Evolutionary conservation across 2,113 vertebrate species (phyloP), one percentile per base, ranked within the genome.

Genomic region (sheep (Ovis aries)): DNA sequence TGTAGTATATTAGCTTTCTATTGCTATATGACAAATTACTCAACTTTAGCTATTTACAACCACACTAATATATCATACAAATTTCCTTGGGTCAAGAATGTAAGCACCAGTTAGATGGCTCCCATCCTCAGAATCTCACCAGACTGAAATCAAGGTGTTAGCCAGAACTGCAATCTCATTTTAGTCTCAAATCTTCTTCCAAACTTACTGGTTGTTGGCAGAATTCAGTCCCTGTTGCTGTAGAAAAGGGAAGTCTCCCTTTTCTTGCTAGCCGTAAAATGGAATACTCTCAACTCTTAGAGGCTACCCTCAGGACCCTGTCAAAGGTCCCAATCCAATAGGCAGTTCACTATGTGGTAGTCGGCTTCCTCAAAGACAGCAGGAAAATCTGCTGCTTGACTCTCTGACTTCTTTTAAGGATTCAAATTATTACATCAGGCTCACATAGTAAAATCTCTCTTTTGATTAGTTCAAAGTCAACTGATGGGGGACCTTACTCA

Each of bases 401-500:
- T 87, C 7, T 86, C 36, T 40, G 45, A 33, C 48, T 52, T n/a
- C 43, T 86, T 74, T 88, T 36, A 92, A 77, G 77, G 55, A 21
- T 17, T 82, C 29, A 53, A 19, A 6, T 92, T 50, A 89, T 95
- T 67, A 29, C 48, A 85, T 92, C 55, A 64, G 64, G 40, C 33
- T 81, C 25, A 40, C 33, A 84, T 6, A 78, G 55, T 2, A 74
- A 80, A 87, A 55, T 50, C 14, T 92, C 45, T 64, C 15, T 78
- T 88, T 89, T 78, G 33, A 86, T 62, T 33, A 43, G 23, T 77
- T 77, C 71, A 62, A 89, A 91, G 16, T 89, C n/a, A 88, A 93
- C 13, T 90, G 31, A 67, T 90, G n/a, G n/a, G 13, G 0, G 16
- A 53, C 2, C 5, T 86, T 81, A 31, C 17, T 53, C 92, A 48